Conservation (phyloP, 2,797 vertebrate genomes). For the Onychomys torridus region DNA sequence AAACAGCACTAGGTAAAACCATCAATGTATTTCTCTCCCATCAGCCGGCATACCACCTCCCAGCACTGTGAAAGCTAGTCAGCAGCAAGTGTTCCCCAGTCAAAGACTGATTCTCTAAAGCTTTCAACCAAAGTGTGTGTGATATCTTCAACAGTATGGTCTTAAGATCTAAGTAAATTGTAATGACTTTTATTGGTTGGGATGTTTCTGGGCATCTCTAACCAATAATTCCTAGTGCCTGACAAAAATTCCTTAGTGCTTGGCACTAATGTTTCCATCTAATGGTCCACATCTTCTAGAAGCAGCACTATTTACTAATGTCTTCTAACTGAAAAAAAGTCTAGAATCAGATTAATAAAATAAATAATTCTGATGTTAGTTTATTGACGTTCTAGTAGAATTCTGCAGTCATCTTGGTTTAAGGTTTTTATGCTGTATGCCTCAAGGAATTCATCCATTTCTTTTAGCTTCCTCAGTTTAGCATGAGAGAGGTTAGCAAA, state of each 20-base stretch:
- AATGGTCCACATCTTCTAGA: neutral
- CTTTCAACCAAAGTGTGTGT: neutral
- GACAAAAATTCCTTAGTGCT: too few relatives aligned
- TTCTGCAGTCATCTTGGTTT: neutral
- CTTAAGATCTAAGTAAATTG: neutral
- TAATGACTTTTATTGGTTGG: neutral
- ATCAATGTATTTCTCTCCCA: neutral
- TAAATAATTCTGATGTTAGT: neutral
- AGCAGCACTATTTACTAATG: neutral
- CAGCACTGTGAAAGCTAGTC: neutral
- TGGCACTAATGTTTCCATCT: neutral
- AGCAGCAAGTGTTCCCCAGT: neutral
- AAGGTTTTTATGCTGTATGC: too few relatives aligned
- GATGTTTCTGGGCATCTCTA: neutral
- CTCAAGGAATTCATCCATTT: neutral
- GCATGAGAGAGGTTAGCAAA: neutral
- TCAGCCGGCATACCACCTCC: neutral
- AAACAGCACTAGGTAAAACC: too few relatives aligned
- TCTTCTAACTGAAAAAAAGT: neutral
- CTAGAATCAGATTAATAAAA: neutral
- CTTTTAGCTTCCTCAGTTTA: neutral
- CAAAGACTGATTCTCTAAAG: neutral
- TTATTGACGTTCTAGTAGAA: neutral
- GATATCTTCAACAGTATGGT: neutral
- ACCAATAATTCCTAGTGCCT: neutral